A percentile compares a stretch with the other conserved stretches of the same genome.
phyloP scores from a whole-genome alignment of 2,888 invertebrate species.

The Mantis religiosa region DNA sequence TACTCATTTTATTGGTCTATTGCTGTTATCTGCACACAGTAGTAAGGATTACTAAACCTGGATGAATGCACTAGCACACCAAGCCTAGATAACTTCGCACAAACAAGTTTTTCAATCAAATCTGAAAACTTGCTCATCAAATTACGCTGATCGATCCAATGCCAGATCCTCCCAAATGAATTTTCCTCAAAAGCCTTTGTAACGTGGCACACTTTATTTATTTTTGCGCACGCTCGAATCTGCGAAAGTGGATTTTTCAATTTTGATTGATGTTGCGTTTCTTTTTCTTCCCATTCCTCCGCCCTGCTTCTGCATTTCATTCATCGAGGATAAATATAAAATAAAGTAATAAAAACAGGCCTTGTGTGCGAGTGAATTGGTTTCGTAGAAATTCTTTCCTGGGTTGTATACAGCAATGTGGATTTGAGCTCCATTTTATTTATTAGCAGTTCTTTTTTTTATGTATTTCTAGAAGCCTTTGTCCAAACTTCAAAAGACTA shows the following conservation, averaged over 20 bases:
- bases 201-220: neutral
- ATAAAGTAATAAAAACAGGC: neutral
- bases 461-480: neutral
- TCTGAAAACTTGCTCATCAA: neutral
- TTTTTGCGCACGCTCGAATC: neutral
- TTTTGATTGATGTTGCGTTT: constrained; percentile 11
- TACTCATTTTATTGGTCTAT: no score
- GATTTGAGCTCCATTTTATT: neutral
- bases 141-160: constrained; percentile 1
- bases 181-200: neutral
- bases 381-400: neutral
- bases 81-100: neutral
- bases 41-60: neutral
- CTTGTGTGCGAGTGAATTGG: neutral
- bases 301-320: neutral
- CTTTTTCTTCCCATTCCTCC: neutral
- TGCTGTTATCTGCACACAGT: no score
- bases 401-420: neutral
- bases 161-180: neutral
- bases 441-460: constrained; percentile 10
- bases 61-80: neutral
- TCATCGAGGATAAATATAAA: neutral
- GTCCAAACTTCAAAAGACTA: constrained; percentile 4
- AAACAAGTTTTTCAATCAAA: neutral
- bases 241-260: constrained; percentile 9